These are phyloP conservation scores for Thryonomys swinderianus DNA, from an alignment of 2,113 vertebrate species.

Conservation along the genomic window DNA sequence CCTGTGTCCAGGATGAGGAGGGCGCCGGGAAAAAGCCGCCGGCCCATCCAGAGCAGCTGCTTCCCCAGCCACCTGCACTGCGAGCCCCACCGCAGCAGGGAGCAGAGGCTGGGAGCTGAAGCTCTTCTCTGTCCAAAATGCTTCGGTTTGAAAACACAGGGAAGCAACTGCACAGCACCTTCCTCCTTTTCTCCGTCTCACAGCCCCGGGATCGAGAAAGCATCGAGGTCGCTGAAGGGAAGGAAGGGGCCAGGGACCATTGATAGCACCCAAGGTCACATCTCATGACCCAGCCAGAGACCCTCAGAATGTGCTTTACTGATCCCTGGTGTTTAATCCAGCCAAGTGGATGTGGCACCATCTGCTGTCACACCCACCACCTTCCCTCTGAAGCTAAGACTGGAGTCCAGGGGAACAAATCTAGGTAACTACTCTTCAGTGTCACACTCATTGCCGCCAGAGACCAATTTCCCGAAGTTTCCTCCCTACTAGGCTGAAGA, in stretches of 20 bases:
- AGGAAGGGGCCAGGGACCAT: neutral
- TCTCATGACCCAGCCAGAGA: neutral
- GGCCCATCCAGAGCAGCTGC: neutral
- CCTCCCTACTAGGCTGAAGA: neutral
- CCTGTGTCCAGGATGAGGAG: no score
- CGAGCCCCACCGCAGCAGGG: neutral
- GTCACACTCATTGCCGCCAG: rapidly evolving
- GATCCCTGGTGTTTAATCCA: neutral
- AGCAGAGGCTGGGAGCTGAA: neutral
- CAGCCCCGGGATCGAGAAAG: neutral
- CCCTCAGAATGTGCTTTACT: neutral
- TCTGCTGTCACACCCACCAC: neutral
- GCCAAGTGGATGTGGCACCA: neutral
- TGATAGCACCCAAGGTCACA: neutral
- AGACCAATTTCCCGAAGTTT: neutral
- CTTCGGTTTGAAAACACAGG: neutral
- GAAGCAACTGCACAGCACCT: neutral
- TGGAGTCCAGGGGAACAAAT: neutral
- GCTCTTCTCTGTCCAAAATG: neutral
- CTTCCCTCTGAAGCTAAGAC: neutral
- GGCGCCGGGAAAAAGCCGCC: neutral
- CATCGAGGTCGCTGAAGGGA: neutral
- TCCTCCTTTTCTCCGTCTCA: neutral
- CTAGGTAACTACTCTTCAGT: neutral
- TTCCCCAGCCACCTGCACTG: neutral